phyloP scores from a whole-genome alignment of 2,888 invertebrate genomes.

The Stenotaenia linearis region DNA sequence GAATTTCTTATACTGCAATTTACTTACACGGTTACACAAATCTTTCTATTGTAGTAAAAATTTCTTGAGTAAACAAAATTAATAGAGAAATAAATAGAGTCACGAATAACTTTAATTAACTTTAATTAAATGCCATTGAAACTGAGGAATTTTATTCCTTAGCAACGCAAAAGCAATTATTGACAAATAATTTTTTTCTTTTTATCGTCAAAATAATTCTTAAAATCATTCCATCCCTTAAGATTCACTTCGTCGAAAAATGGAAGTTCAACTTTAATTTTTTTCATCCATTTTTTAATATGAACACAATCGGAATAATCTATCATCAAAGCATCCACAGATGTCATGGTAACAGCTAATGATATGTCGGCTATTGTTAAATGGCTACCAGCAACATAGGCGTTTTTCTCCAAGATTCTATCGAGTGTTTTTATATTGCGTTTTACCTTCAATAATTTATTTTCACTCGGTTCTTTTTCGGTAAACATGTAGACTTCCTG shows the following conservation, averaged over 20 bases:
- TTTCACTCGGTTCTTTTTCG: neutral
- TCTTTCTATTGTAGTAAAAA: too few species aligned
- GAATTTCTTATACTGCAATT: too few species aligned
- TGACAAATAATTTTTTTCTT: too few species aligned
- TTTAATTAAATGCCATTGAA: too few species aligned
- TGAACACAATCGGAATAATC: conserved; percentile 62
- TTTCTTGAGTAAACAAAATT: too few species aligned
- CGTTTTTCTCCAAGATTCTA: neutral
- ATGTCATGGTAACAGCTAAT: conserved; percentile 14
- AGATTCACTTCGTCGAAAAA: conserved; percentile 54
- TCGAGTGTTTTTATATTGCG: neutral
- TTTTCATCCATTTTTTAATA: conserved; percentile 59
- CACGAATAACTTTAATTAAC: too few species aligned
- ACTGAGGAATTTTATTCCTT: too few species aligned
- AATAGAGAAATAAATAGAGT: too few species aligned
- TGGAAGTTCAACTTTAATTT: conserved; percentile 55
- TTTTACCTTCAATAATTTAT: neutral
- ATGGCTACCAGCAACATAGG: conserved; percentile 4
- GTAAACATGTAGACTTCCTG: conserved; percentile 6
- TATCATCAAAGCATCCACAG: conserved; percentile 40
- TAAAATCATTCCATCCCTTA: conserved; percentile 36
- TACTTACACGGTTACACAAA: too few species aligned
- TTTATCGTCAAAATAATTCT: neutral
- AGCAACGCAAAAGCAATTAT: too few species aligned
- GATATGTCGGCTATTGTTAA: conserved; percentile 13